Evolutionary conservation across 2,113 vertebrate species (phyloP), one percentile per base, ranked within the genome.

Genomic region (Prolemur simus): DNA sequence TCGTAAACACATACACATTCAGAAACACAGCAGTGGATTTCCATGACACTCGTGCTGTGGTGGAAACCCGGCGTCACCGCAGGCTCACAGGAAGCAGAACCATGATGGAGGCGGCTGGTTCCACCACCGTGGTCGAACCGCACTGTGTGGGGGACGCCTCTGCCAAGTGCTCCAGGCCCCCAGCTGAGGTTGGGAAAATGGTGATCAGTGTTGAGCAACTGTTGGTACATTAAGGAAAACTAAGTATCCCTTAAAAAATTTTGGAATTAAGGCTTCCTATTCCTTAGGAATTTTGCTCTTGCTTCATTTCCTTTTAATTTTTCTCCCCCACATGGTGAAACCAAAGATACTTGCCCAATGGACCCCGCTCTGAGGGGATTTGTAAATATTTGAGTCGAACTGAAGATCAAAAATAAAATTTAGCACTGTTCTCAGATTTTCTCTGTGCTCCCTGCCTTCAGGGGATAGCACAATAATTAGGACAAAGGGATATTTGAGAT

Each of bases 401-500:
- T 74, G 77, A 87, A 90, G 74, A 95, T 84, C 32, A 73, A 73
- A 87, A 94, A 58, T 39, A 80, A 88, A 92, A 8, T 14, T 6
- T 29, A 6, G 47, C 0, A 1, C 34, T 2, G 18, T 42, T 37
- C 27, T 29, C 37, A 21, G 81, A 25, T 52, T 73, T 45, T 42
- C 89, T n/a, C 37, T 8, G 47, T 25, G 66, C 54, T 56, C 56
- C 54, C 83, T 32, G 88, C 88, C 95, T 92, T 87, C 23, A 0
- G 60, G 87, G 94, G 58, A 42, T 47, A 12, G 58, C 32, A 1
- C 64, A 8, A 49, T 94, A 92, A 96, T 92, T 95, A 97, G 96
- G 95, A 97, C 97, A 84, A 73, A 95, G 85, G 93, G 80, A 74
- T 87, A 68, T 54, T 94, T 63, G 93, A 94, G 96, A 94, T 89